phyloP scores from a whole-genome alignment of 2,113 vertebrate species.

The Miniopterus natalensis region DNA sequence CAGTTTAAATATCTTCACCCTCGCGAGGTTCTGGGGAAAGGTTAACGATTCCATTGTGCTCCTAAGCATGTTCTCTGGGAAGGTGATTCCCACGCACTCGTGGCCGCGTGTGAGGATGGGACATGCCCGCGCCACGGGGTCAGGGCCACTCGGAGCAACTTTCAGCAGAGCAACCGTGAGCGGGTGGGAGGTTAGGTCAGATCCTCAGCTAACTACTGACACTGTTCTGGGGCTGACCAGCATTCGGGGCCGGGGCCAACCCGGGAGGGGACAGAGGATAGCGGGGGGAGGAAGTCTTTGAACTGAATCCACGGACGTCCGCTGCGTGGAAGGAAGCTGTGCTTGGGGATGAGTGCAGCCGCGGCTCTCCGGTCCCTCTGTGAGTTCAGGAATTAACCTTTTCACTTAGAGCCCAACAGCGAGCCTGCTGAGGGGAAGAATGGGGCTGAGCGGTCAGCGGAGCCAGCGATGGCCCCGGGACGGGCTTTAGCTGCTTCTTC shows the following conservation, averaged over 20 bases:
- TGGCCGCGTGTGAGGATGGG: neutral
- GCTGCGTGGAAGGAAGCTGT: rapidly evolving
- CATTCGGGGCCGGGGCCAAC: neutral
- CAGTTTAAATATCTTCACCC: neutral
- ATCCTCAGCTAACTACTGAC: conserved; percentile 37
- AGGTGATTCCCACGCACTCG: neutral
- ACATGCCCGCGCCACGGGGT: neutral
- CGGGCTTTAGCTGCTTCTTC: rapidly evolving
- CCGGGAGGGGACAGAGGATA: neutral
- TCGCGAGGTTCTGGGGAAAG: conserved; percentile 6
- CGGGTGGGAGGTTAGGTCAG: conserved; percentile 25
- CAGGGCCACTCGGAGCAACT: neutral
- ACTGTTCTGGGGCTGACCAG: neutral
- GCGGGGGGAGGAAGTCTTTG: neutral
- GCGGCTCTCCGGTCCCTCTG: neutral
- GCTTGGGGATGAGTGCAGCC: neutral
- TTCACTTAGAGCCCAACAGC: neutral
- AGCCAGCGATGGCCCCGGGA: rapidly evolving
- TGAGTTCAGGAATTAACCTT: neutral
- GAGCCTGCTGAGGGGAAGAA: neutral
- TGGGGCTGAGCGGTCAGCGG: rapidly evolving
- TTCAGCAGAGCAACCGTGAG: neutral
- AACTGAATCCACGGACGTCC: neutral
- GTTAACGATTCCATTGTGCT: conserved; percentile 46
- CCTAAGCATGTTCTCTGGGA: neutral